These are phyloP conservation scores for Dasyornis broadbenti DNA, from an alignment of 2,113 vertebrate species.

Conservation along the genomic window DNA sequence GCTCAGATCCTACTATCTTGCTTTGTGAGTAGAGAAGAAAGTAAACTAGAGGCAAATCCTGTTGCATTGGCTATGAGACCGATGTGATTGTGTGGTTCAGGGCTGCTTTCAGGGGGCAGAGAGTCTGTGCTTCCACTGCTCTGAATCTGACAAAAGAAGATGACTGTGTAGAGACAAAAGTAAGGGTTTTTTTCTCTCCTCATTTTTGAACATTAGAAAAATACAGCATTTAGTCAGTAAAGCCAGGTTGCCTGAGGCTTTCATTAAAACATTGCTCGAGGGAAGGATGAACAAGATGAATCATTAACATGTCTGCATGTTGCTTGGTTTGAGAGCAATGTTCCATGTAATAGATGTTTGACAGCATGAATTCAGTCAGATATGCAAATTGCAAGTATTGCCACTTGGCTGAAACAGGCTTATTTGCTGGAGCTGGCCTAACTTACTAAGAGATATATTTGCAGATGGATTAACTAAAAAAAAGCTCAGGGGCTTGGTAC, in stretches of 20 bases:
- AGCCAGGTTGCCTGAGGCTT: neutral
- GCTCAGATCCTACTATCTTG: neutral
- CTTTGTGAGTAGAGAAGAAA: neutral
- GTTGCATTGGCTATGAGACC: neutral
- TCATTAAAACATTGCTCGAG: slow-evolving; percentile 33
- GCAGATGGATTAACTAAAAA: neutral
- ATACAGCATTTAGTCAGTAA: neutral
- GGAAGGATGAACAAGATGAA: neutral
- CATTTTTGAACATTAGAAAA: neutral
- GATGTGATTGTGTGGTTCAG: neutral
- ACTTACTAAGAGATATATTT: neutral
- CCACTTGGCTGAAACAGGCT: neutral
- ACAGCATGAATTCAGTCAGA: neutral
- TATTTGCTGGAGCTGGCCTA: neutral
- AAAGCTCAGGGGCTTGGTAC: neutral
- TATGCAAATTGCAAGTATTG: neutral
- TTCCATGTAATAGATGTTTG: neutral
- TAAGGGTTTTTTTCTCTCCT: neutral
- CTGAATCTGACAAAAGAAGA: neutral
- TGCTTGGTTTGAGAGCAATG: neutral
- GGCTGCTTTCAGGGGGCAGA: neutral
- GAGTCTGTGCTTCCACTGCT: neutral
- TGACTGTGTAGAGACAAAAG: neutral
- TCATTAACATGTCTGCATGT: neutral
- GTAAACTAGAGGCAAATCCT: neutral